Base-by-base conservation (phyloP, 2,113 vertebrate genomes). In the Coryphaenoides rupestris region DNA sequence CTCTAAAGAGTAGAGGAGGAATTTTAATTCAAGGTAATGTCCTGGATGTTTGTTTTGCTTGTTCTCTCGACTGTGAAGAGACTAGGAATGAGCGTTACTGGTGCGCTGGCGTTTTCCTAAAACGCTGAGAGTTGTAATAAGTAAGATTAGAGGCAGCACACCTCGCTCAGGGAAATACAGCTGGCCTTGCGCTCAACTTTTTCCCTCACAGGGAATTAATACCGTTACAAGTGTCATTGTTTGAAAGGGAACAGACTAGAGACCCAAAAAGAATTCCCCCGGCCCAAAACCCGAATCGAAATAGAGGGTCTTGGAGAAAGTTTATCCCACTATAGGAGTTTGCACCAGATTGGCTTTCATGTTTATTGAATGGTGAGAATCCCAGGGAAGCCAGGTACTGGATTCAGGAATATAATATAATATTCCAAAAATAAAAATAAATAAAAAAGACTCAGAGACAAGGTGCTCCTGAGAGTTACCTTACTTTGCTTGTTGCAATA, bases 151-250 rank as follows among this genome's bases (percentile, higher is more conserved):
- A 68, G 63, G 70, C 47, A 5, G 45, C 71, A 65, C 15, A 61
- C 10, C 2, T 52, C 79, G 59, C 66, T 16, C n/a, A 55, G 70
- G 65, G 81, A 79, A 45, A 69, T 16, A 24, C 13, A 66, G 4
- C 69, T 61, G 67, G 40, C 65, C 54, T 73, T 23, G 0, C 58
- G 57, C 53, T 63, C 40, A 81, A 82, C 72, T 74, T 52, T 58
- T 71, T 58, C 67, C 70, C 84, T 70, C 74, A 40, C 57, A 0
- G 81, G 77, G 81, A 80, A 71, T 69, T 59, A 66, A 68, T 58
- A 40, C 33, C 33, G 68, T 58, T 68, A n/a, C 21, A 62, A 70
- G 57, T 73, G 74, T 72, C 64, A 68, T 58, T 49, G 14, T 73
- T 62, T 80, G 65, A 63, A 57, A 74, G 62, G n/a, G 57, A 26